Evolutionary conservation across 2,888 invertebrate species (phyloP).

Genomic region (Drepana falcataria): DNA sequence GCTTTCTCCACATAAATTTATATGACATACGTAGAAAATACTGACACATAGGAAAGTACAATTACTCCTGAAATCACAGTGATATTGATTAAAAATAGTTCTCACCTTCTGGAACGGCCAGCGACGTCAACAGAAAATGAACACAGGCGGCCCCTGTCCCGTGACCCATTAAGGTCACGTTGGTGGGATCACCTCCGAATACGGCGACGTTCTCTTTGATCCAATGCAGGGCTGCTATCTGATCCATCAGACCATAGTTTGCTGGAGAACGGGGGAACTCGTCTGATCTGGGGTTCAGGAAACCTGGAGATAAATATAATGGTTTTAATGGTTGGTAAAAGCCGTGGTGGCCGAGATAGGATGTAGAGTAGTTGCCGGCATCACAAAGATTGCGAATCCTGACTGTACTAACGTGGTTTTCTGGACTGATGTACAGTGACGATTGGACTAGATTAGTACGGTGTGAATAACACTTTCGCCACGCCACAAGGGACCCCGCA

Average conservation of each 20-base stretch:
- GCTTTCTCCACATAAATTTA: too few relatives aligned
- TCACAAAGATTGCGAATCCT: too few relatives aligned
- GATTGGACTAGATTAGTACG: too few relatives aligned
- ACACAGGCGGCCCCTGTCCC: conserved; percentile 98
- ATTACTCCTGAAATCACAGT: too few relatives aligned
- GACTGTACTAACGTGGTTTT: too few relatives aligned
- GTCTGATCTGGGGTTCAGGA: conserved; percentile 92
- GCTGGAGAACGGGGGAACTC: conserved; percentile 91
- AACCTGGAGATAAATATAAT: conserved; percentile 80
- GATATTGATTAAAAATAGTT: conserved; percentile 1
- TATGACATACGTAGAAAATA: too few relatives aligned
- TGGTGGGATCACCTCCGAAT: conserved; percentile 95
- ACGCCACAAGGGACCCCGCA: too few relatives aligned
- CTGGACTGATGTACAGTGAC: too few relatives aligned
- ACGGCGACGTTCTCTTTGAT: conserved; percentile 96
- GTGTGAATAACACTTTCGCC: too few relatives aligned
- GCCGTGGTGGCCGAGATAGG: too few relatives aligned
- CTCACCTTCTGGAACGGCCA: conserved; percentile 94
- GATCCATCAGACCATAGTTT: conserved; percentile 99
- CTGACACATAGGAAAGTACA: too few relatives aligned
- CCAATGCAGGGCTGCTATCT: conserved; percentile 97
- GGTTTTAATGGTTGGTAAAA: background rate
- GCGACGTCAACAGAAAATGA: conserved; percentile 95
- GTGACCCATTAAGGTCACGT: conserved; percentile 96
- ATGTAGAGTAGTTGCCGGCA: too few relatives aligned